Base-by-base conservation (phyloP, 2,888 invertebrate genomes). In the Tanypteryx hageni region DNA sequence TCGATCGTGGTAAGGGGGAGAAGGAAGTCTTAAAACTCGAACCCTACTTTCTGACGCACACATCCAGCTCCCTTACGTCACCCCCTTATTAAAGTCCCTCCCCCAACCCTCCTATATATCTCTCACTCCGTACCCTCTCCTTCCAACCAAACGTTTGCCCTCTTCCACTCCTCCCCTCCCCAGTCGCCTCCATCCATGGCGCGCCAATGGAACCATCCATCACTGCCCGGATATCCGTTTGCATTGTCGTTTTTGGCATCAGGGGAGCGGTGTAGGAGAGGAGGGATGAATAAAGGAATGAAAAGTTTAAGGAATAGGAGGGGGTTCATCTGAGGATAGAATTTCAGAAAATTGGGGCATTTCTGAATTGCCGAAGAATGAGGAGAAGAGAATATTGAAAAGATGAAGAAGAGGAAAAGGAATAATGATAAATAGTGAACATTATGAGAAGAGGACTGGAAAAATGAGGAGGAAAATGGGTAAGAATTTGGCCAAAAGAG, bases 171-270 rank as follows among this genome's bases (percentile, higher is more conserved):
- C 76, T 22, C 8, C 68, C 68, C 3, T 5, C 76, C 11, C 13
- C 11, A 22, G 10, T n/a, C 8, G 76, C 10, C 22, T 76, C 76
- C 76, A 22, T 76, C 76, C 76, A 22, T 8, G 22, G 10, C 22
- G 76, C 22, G 27, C 22, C 27, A 11, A 7, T 76, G 76, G 76
- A 76, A 76, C 76, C 76, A 76, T 76, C 76, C 76, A 76, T 76
- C 76, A 76, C 76, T 76, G 22, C 76, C 76, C 76, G 76, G 76
- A 76, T 76, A 76, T 76, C 76, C 76, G 76, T 76, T 27, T 76
- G 76, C 76, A 76, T 76, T 76, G 76, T 76, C 76, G 76, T 11
- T 76, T 27, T 13, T 76, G 27, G 76, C 76, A 27, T 76, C 27
- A 13, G 22, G 76, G 76, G 76, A 27, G 76, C 22, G 68, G n/a